Evolutionary conservation across 2,888 invertebrate genomes (phyloP).

Genomic region (Linhomoeus sp.): DNA sequence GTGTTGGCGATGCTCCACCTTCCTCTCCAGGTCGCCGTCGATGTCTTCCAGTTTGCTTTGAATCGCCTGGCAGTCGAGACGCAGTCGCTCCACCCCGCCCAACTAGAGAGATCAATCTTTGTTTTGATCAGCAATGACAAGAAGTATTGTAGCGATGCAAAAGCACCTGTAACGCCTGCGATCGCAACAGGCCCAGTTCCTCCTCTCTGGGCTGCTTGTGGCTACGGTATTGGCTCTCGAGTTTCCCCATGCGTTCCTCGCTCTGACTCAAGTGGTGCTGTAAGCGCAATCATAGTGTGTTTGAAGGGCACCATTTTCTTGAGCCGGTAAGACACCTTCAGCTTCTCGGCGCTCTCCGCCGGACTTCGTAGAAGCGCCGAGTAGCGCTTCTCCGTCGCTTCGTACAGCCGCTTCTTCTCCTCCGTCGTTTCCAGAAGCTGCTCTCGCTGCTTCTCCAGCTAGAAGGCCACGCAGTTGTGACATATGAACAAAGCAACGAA

Average conservation of each 20-base stretch:
- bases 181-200: not conserved
- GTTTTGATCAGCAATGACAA: too few species aligned
- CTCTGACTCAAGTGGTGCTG: conserved; percentile 24
- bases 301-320: too few species aligned
- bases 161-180: not conserved
- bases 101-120: not conserved
- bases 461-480: too few species aligned
- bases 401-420: not conserved
- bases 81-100: too few species aligned
- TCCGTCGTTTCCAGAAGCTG: too few species aligned
- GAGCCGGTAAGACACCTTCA: not conserved
- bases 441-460: too few species aligned
- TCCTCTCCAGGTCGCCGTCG: too few species aligned
- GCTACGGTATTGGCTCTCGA: conserved; percentile 52
- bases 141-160: not conserved
- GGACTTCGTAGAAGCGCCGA: not conserved
- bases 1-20: not conserved
- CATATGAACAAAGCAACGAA: too few species aligned
- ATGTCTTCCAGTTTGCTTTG: too few species aligned
- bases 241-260: conserved; percentile 41
- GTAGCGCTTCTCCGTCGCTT: not conserved
- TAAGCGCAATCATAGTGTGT: not conserved
- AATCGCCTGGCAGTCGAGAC: too few species aligned
- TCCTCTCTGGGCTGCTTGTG: conserved; percentile 33
- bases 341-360: not conserved